Conservation (phyloP, 2,888 invertebrate species). For the Entomobrya multifasciata region DNA sequence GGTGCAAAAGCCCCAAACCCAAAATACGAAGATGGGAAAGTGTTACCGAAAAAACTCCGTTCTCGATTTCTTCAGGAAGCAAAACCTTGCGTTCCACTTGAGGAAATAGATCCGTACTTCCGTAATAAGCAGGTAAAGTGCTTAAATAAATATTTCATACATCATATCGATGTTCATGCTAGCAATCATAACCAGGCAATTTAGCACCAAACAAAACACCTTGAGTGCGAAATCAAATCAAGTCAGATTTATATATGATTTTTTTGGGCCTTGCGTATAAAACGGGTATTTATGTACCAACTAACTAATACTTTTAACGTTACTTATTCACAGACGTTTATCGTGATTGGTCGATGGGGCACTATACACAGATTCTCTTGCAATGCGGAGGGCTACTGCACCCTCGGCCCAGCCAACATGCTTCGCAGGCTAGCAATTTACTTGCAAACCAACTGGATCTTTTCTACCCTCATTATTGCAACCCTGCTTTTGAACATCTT, state of each 20-base stretch:
- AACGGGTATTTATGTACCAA: too few species aligned
- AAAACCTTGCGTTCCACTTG: constrained; percentile 67
- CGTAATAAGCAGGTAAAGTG: constrained; percentile 67
- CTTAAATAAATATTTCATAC: background rate
- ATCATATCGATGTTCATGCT: background rate
- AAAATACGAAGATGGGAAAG: constrained; percentile 63
- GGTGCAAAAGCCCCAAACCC: constrained; percentile 63
- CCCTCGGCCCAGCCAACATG: constrained; percentile 45
- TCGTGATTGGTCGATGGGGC: constrained; percentile 70
- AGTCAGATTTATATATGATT: too few species aligned
- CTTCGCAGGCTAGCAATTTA: constrained; percentile 59
- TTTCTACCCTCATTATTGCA: constrained; percentile 64
- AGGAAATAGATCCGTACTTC: constrained; percentile 73
- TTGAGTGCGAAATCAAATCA: constrained; percentile 10
- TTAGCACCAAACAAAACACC: background rate
- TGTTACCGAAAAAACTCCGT: constrained; percentile 59
- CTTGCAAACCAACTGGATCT: constrained; percentile 69
- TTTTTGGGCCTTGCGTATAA: too few species aligned
- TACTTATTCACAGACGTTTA: constrained; percentile 61
- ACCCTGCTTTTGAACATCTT: constrained; percentile 56
- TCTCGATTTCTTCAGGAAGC: constrained; percentile 63
- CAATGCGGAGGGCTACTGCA: constrained; percentile 46
- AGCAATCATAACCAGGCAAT: background rate
- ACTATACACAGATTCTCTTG: constrained; percentile 67
- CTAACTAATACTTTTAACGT: too few species aligned